A percentile compares a stretch with the other conserved stretches of the same genome.
These are phyloP conservation scores for Scaptodrosophila lebanonensis DNA, from an alignment of 1,140 invertebrate genomes.

Conservation along the genomic window DNA sequence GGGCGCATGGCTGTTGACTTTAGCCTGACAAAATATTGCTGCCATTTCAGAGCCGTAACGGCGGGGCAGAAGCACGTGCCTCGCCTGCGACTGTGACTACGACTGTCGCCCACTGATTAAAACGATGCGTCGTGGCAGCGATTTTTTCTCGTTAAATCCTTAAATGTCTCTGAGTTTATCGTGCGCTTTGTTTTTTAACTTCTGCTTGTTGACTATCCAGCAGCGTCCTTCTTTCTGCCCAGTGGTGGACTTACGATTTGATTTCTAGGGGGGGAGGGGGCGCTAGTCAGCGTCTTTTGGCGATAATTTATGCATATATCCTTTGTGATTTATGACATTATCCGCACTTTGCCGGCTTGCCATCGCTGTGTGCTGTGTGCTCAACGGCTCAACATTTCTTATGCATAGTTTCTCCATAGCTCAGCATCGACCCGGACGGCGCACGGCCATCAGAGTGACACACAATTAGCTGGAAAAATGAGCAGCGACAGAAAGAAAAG, in stretches of 20 bases:
- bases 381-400: conserved; percentile 53
- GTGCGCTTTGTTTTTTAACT: conserved; percentile 55
- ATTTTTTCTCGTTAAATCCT: conserved; percentile 71
- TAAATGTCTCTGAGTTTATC: conserved; percentile 63
- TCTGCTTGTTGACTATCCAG: conserved; percentile 12
- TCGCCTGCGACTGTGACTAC: neutral
- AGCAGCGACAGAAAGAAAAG: conserved; percentile 45
- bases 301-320: conserved; percentile 72
- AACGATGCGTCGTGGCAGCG: conserved; percentile 64
- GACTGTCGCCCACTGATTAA: conserved; percentile 63
- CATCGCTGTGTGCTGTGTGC: conserved; percentile 26
- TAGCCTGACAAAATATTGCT: conserved; percentile 64
- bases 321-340: conserved; percentile 64
- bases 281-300: conserved; percentile 6
- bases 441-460: conserved; percentile 3
- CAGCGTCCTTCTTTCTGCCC: neutral
- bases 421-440: conserved; percentile 24
- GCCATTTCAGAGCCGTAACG: conserved; percentile 37
- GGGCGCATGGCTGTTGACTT: conserved; percentile 51
- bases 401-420: conserved; percentile 17
- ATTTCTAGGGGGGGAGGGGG: conserved; percentile 23
- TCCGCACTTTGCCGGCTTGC: conserved; percentile 3
- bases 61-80: conserved; percentile 45
- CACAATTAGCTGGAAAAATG: conserved; percentile 69
- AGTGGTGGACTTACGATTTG: conserved; percentile 10